These are phyloP conservation scores for Nicator chloris DNA, from an alignment of 2,113 vertebrate species.

Conservation along the genomic window DNA sequence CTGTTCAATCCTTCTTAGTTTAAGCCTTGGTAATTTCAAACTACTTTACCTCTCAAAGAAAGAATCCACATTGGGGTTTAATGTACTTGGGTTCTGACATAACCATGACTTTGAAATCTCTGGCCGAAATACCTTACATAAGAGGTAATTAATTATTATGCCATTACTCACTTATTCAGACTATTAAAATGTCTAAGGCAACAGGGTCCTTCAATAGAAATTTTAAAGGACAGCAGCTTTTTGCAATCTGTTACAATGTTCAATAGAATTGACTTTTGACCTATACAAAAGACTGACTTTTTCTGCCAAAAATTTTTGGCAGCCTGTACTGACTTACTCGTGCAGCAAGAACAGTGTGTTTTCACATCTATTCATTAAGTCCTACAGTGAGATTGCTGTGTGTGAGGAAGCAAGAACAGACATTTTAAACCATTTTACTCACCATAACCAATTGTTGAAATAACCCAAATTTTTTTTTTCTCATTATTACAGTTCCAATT, in stretches of 20 bases:
- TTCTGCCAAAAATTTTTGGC: slow-evolving; percentile 40
- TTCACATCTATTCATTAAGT: slow-evolving; percentile 36
- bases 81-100: slow-evolving; percentile 20
- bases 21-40: slow-evolving; percentile 35
- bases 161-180: slow-evolving; percentile 31
- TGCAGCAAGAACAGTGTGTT: slow-evolving; percentile 18
- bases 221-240: slow-evolving; percentile 32
- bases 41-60: slow-evolving; percentile 26
- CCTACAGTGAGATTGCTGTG: background rate
- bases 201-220: slow-evolving; percentile 13
- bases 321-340: slow-evolving; percentile 14
- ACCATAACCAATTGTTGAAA: background rate
- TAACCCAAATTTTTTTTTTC: background rate
- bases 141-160: slow-evolving; percentile 51
- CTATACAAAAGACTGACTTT: background rate
- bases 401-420: background rate
- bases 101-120: slow-evolving; percentile 30
- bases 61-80: slow-evolving; percentile 24
- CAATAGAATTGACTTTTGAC: slow-evolving; percentile 27
- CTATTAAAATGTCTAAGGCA: slow-evolving; percentile 1
- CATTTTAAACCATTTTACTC: slow-evolving; percentile 7
- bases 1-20: slow-evolving; percentile 45
- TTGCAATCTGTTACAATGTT: slow-evolving; percentile 10
- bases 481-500: background rate
- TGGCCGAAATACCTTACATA: slow-evolving; percentile 25